These are phyloP conservation scores for Cheumatopsyche charites DNA, from an alignment of 1,140 invertebrate species.

Conservation along the genomic window DNA sequence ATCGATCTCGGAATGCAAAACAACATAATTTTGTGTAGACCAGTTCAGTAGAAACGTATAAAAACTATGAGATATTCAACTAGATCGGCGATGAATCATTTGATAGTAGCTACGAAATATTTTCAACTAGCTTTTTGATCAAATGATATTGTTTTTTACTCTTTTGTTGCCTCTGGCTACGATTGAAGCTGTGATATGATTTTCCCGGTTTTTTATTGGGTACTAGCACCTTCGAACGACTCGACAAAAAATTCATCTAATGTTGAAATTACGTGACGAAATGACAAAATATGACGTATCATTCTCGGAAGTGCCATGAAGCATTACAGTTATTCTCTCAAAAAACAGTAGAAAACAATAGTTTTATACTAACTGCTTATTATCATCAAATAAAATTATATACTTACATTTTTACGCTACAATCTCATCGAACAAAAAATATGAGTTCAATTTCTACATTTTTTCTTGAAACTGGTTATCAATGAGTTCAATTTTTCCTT, in stretches of 20 bases:
- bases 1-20: slow-evolving; percentile 7
- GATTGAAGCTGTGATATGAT: too few species aligned
- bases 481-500: too few species aligned
- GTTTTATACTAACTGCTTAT: not conserved
- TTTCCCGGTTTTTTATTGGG: too few species aligned
- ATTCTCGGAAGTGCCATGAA: not conserved
- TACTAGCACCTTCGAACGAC: not conserved
- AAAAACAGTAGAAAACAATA: not conserved
- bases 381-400: not conserved
- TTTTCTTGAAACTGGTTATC: too few species aligned
- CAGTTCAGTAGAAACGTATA: too few species aligned
- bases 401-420: too few species aligned
- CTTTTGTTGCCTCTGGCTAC: too few species aligned
- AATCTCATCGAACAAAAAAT: too few species aligned
- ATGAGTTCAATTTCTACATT: too few species aligned
- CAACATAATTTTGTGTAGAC: not conserved
- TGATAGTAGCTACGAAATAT: too few species aligned
- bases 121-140: too few species aligned
- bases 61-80: not conserved
- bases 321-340: not conserved
- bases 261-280: slow-evolving; percentile 21
- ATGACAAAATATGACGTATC: slow-evolving; percentile 3
- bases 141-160: too few species aligned
- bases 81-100: not conserved
- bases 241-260: slow-evolving; percentile 7